Evolutionary conservation across 1,140 invertebrate species (phyloP), one percentile per base, ranked within the genome.

Genomic region (Drosophila asahinai): DNA sequence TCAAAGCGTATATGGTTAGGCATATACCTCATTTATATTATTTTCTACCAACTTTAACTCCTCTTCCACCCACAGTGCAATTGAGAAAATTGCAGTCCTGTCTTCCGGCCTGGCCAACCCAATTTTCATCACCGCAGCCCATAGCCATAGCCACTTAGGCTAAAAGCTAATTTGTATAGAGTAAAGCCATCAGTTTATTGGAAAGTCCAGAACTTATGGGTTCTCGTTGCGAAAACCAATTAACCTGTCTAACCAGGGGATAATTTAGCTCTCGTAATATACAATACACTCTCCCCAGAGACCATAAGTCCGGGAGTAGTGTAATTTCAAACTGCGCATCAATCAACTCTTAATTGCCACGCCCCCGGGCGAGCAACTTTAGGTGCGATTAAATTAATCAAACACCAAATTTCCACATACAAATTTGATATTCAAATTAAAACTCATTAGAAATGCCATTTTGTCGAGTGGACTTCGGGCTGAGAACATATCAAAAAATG

Each of bases 341-440:
- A 77, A 80, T 81, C 78, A 81, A 58, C 22, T 38, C 45, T 48
- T 38, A 33, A 66, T 36, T 27, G 45, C 0, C 11, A 30, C 19
- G 25, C 42, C 40, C 48, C 14, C 42, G 2, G 42, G 62, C 5
- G 38, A 27, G 43, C 27, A 51, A 38, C 22, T 19, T 25, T 14
- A 22, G 30, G 17, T 49, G 36, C 71, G 25, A 76, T 59, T 66
- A 66, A 38, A 36, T 38, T 55, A 67, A 55, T 55, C 27, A 60
- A 54, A 55, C 47, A 54, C 15, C 11, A 71, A 60, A 45, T 47
- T 48, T 77, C 5, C 6, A 19, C 38, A 40, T 47, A 45, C 45
- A 68, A 68, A 84, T 84, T 84, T 80, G 58, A 73, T 49, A 75
- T 83, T 70, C 62, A 73, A 73, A 81, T 79, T 63, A 45, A 43